phyloP scores from a whole-genome alignment of 2,113 vertebrate genomes.

The Notechis scutatus region DNA sequence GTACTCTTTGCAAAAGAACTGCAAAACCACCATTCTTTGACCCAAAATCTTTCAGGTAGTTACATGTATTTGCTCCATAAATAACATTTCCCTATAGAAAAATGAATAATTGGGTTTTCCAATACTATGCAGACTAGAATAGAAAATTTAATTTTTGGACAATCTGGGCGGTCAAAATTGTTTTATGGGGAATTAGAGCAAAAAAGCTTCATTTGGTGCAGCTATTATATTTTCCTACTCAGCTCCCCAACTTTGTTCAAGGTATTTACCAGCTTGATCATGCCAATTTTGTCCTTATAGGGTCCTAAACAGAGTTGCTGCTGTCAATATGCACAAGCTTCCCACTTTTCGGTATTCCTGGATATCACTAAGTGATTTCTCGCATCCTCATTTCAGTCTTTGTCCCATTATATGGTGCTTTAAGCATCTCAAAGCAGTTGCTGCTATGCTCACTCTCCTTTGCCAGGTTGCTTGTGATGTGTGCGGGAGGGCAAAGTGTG shows the following conservation, averaged over 20 bases:
- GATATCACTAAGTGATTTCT: background rate
- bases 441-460: no score
- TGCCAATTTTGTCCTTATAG: background rate
- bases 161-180: background rate
- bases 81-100: background rate
- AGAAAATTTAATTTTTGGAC: background rate
- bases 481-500: no score
- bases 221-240: background rate
- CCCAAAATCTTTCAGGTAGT: background rate
- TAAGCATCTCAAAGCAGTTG: background rate
- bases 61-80: background rate
- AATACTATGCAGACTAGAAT: background rate
- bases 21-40: background rate
- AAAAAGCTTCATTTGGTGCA: background rate
- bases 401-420: background rate
- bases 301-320: background rate
- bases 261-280: background rate
- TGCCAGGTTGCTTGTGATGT: no score
- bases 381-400: background rate
- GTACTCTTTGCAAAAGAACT: background rate
- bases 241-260: background rate
- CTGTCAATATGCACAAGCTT: background rate
- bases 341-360: background rate
- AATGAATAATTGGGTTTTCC: background rate
- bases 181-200: background rate